Evolutionary conservation across 2,113 vertebrate species (phyloP), one percentile per base, ranked within the genome.

Genomic region (Donacobius atricapilla): DNA sequence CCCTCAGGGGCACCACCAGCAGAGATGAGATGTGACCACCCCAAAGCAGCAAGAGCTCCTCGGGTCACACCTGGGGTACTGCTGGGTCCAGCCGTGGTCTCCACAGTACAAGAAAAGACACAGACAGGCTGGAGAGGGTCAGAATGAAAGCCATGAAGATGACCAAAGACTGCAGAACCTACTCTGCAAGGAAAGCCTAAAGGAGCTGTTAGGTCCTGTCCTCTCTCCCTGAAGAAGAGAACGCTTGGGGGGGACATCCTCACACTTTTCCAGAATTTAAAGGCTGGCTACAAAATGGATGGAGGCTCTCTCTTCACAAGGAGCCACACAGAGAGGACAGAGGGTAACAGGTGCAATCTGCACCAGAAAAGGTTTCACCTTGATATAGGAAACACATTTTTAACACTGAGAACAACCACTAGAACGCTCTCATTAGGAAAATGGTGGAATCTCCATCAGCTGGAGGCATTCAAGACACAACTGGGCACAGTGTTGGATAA

Each of bases 361-460:
- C 7, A 83, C 12, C 40, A 69, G 30, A 31, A 48, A 56, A 40
- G 33, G 4, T 40, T 76, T 71, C 35, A 47, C 14, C 51, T 71
- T 54, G 12, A 68, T 21, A 22, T 6, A 75, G 21, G 11, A 47
- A 83, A 75, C 16, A 27, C 10, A 10, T 44, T 27, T 93, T 82
- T 66, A 44, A 54, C 23, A 54, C 27, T 27, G 51, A 72, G 13
- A 72, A 61, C 15, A 61, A 63, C 58, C 39, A 76, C 39, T 23
- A 33, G 50, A 76, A 81, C 0, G 0, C 54, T n/a, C 4, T 77
- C 9, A 19, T 20, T 45, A 42, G 17, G 15, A n/a, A 77, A 10
- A 13, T 15, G 27, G 22, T 54, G 28, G 12, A 53, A 45, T 27
- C 23, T 7, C 6, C 16, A 48, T 44, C 35, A 75, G 0, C 1